Conservation (phyloP, 2,113 vertebrate genomes). For the Pteruthius melanotis region DNA sequence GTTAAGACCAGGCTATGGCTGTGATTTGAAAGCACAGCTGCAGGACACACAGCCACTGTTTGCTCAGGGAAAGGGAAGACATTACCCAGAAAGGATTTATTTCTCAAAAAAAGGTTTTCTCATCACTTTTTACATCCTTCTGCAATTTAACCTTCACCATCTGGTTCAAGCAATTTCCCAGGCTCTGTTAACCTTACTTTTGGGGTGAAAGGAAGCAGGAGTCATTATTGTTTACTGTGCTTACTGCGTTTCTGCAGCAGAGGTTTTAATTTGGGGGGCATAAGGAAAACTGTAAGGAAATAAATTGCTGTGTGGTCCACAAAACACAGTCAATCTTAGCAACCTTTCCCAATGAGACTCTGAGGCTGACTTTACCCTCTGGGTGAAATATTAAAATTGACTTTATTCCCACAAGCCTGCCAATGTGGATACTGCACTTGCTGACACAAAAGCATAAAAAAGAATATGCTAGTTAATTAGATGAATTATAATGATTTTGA, state of each 20-base stretch:
- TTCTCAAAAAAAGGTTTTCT: background rate
- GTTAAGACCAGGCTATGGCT: background rate
- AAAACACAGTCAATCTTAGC: background rate
- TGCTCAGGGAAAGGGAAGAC: background rate
- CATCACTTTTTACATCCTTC: background rate
- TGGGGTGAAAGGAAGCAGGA: background rate
- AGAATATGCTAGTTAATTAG: constrained; percentile 3
- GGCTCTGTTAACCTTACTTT: constrained; percentile 8
- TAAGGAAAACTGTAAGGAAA: background rate
- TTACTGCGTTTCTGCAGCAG: background rate
- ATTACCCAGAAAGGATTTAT: background rate
- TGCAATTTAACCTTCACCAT: background rate
- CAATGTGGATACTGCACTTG: background rate
- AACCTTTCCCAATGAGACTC: background rate
- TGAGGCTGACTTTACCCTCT: background rate
- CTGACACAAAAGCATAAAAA: background rate
- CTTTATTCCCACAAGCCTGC: background rate
- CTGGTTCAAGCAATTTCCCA: constrained; percentile 16
- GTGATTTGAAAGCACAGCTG: background rate
- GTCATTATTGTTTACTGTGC: background rate
- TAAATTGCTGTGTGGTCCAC: background rate
- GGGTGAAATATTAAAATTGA: background rate
- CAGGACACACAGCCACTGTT: background rate
- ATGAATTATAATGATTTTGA: background rate
- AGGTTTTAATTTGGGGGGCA: background rate